A percentile compares a stretch with the other conserved stretches of the same genome.
Conservation (phyloP, 2,113 vertebrate genomes). For the Onychostruthus taczanowskii region DNA sequence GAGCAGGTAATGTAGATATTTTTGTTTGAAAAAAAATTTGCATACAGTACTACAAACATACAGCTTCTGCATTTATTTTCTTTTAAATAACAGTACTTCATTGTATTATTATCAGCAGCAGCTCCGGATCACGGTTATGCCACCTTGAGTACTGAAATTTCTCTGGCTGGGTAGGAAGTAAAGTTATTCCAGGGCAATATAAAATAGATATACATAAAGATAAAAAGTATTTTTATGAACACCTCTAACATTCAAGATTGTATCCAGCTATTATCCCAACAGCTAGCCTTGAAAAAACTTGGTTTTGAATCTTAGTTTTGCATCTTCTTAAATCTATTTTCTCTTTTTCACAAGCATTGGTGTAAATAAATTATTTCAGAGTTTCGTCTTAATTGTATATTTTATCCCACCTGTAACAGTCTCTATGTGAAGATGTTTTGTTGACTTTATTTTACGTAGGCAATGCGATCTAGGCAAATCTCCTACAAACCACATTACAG, state of each 20-base stretch:
- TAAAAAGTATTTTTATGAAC: background rate
- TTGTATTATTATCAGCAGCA: background rate
- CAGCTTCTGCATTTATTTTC: background rate
- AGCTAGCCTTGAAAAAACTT: background rate
- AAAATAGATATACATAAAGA: background rate
- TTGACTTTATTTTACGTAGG: background rate
- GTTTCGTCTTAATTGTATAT: background rate
- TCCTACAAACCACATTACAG: background rate
- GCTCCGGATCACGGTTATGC: background rate
- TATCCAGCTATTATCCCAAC: background rate
- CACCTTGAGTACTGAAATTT: background rate
- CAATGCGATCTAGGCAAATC: background rate
- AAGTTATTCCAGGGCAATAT: background rate
- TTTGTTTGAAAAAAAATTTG: background rate
- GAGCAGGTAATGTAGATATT: background rate
- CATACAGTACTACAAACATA: background rate
- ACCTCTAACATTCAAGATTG: background rate
- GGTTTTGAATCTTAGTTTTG: background rate
- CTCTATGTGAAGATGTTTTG: background rate
- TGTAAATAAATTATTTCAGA: background rate
- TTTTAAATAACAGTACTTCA: background rate
- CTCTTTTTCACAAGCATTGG: background rate
- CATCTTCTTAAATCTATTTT: background rate
- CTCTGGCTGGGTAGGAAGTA: background rate
- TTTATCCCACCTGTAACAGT: background rate